phyloP scores from a whole-genome alignment of 2,113 vertebrate species.

The Elaphurus davidianus region DNA sequence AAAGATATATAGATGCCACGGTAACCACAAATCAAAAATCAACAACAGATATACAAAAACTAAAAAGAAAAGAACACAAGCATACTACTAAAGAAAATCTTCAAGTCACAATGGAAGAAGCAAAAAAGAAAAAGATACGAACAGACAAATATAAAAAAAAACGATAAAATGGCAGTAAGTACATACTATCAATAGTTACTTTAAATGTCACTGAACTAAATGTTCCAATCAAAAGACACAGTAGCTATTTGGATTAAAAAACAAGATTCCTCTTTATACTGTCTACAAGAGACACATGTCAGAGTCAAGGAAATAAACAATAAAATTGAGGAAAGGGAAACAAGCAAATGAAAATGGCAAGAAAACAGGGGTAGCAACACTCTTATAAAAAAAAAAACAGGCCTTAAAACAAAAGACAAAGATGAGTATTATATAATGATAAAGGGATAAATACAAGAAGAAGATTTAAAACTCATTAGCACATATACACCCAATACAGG shows the following conservation, averaged over 20 bases:
- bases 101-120: neutral
- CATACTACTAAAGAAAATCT: neutral
- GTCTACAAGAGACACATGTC: neutral
- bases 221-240: neutral
- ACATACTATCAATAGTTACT: neutral
- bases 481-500: neutral
- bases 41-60: neutral
- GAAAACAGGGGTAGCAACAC: neutral
- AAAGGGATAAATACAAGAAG: neutral
- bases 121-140: neutral
- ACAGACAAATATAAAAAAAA: neutral
- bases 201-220: neutral
- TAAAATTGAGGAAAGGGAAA: neutral
- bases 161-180: neutral
- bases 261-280: neutral
- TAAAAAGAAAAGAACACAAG: neutral
- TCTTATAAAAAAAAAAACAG: neutral
- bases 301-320: neutral
- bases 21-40: neutral
- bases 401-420: neutral
- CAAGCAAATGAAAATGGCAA: neutral
- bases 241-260: neutral
- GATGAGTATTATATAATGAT: neutral
- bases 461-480: neutral
- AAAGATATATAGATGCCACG: neutral